Percentiles rank a stretch among this genome's conserved stretches.
Evolutionary conservation across 2,888 invertebrate genomes (phyloP).

Genomic region (Omphaloscelis lunosa): DNA sequence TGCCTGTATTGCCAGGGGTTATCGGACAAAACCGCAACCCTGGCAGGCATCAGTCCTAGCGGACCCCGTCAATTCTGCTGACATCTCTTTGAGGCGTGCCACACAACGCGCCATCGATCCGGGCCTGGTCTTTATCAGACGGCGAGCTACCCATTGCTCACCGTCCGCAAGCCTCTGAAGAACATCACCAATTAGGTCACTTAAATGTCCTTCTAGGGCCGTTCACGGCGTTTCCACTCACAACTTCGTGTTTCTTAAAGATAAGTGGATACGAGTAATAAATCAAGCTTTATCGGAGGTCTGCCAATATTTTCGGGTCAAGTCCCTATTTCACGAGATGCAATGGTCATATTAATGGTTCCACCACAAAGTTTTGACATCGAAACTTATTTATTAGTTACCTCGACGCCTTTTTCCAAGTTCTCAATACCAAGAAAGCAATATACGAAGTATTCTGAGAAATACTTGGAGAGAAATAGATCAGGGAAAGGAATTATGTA

Average conservation of each 20-base stretch:
- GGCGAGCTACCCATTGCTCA: no score
- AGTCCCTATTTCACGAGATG: constrained; percentile 35
- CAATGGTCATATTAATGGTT: constrained; percentile 53
- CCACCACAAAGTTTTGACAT: constrained; percentile 64
- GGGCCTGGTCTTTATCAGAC: no score
- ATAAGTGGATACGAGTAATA: constrained; percentile 22
- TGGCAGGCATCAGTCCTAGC: no score
- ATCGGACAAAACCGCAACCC: no score
- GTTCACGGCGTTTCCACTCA: no score
- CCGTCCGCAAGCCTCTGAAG: no score
- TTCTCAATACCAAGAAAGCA: constrained; percentile 48
- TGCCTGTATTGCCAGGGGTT: no score
- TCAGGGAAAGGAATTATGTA: constrained; percentile 34
- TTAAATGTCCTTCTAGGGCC: no score
- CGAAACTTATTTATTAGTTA: constrained; percentile 71
- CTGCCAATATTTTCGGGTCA: constrained; percentile 33
- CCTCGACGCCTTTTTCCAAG: constrained; percentile 61
- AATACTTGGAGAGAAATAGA: constrained; percentile 48
- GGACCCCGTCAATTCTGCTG: no score
- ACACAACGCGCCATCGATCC: no score
- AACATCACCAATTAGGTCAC: no score
- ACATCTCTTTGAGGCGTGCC: no score
- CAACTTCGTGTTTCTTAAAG: not conserved
- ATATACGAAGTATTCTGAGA: constrained; percentile 51
- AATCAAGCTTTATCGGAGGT: constrained; percentile 19